These are phyloP conservation scores for Emys orbicularis DNA, from an alignment of 2,797 vertebrate genomes.

Conservation along the genomic window DNA sequence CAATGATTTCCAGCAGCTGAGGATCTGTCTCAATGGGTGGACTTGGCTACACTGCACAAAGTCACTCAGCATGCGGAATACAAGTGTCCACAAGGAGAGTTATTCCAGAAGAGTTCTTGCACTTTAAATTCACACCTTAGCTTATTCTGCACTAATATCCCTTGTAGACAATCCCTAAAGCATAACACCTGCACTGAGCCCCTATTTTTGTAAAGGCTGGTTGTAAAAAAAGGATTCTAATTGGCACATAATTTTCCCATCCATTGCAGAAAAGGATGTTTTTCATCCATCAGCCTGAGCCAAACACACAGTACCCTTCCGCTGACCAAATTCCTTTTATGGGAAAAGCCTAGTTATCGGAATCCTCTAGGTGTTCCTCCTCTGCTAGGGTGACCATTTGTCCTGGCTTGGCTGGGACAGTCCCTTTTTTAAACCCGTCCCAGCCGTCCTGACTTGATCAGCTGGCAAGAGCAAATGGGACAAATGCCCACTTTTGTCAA, in stretches of 20 bases:
- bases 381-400: rapidly evolving
- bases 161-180: background rate
- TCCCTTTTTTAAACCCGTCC: no score
- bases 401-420: no score
- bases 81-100: background rate
- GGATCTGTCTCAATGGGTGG: background rate
- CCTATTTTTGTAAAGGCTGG: background rate
- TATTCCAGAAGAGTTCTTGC: background rate
- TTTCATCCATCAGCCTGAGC: background rate
- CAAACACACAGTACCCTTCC: background rate
- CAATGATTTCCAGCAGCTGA: rapidly evolving
- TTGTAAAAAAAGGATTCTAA: background rate
- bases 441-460: no score
- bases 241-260: background rate
- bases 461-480: no score
- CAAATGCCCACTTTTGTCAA: no score
- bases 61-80: background rate
- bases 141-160: background rate
- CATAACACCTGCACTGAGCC: background rate
- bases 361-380: rapidly evolving
- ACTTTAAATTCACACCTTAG: background rate
- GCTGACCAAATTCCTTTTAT: background rate
- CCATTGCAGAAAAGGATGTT: background rate
- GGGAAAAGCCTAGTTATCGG: background rate
- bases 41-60: background rate